Percentiles rank a stretch among this genome's conserved stretches.
phyloP scores from a whole-genome alignment of 2,888 invertebrate species.

The Allophyes oxyacanthae region DNA sequence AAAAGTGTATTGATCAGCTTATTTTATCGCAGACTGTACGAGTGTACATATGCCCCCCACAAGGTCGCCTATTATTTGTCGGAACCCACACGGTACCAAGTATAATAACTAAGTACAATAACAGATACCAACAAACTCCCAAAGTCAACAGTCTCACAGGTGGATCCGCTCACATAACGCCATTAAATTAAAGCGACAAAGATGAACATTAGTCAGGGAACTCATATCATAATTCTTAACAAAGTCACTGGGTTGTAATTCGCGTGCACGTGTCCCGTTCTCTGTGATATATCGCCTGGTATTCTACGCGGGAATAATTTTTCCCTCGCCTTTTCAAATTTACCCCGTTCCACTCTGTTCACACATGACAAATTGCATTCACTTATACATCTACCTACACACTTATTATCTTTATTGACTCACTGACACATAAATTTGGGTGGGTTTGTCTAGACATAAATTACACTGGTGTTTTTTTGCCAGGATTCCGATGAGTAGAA shows the following conservation, averaged over 20 bases:
- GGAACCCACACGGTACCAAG: too few species aligned
- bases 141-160: conserved; percentile 12
- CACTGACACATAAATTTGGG: conserved; percentile 43
- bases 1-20: too few species aligned
- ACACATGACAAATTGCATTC: conserved; percentile 53
- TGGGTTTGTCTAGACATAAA: conserved; percentile 11
- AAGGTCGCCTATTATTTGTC: too few species aligned
- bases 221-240: conserved; percentile 49
- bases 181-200: conserved; percentile 48
- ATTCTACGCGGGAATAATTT: conserved; percentile 44
- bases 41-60: too few species aligned
- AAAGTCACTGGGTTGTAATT: conserved; percentile 47
- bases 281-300: conserved; percentile 33
- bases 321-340: conserved; percentile 48
- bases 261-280: conserved; percentile 40
- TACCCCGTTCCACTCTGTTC: conserved; percentile 25
- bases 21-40: too few species aligned
- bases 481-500: neutral
- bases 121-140: neutral
- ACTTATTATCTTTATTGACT: conserved; percentile 56
- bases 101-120: too few species aligned
- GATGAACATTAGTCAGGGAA: conserved; percentile 46
- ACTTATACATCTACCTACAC: conserved; percentile 41
- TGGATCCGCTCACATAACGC: conserved; percentile 8
- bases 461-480: conserved; percentile 9